Evolutionary conservation across 1,140 invertebrate species (phyloP).

Genomic region (Drosophila ercepeae): DNA sequence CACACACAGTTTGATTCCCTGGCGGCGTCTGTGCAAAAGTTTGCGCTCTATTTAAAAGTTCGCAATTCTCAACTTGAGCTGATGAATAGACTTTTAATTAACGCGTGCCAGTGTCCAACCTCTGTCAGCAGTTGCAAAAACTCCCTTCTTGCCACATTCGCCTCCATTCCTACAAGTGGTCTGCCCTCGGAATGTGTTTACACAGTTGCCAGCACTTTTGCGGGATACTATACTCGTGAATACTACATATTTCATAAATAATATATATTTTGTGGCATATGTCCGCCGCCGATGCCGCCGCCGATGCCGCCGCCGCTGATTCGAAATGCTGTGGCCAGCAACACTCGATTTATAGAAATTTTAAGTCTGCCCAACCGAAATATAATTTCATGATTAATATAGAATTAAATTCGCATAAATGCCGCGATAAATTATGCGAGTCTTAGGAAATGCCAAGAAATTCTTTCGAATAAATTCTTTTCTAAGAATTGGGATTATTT

Average conservation of each 20-base stretch:
- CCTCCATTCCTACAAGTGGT: neutral
- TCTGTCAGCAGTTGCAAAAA: slow-evolving; percentile 16
- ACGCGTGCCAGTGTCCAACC: slow-evolving; percentile 28
- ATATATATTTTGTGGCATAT: slow-evolving; percentile 24
- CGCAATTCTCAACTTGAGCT: slow-evolving; percentile 4
- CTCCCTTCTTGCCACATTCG: neutral
- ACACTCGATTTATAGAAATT: slow-evolving; percentile 36
- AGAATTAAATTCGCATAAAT: slow-evolving; percentile 30
- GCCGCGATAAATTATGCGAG: slow-evolving; percentile 30
- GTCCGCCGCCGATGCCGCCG: too few relatives aligned
- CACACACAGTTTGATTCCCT: neutral
- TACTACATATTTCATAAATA: slow-evolving; percentile 16
- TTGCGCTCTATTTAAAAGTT: slow-evolving; percentile 17
- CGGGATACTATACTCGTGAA: slow-evolving; percentile 2
- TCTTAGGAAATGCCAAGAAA: slow-evolving; percentile 1
- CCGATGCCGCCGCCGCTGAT: too few relatives aligned
- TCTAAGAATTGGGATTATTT: neutral
- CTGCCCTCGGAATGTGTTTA: slow-evolving; percentile 31
- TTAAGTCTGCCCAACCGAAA: slow-evolving; percentile 28
- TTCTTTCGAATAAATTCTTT: slow-evolving; percentile 3
- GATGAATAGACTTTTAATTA: slow-evolving; percentile 51
- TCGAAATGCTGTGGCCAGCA: slow-evolving; percentile 19
- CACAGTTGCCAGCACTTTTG: slow-evolving; percentile 40
- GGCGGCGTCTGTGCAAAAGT: slow-evolving; percentile 4
- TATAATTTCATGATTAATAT: slow-evolving; percentile 47